Conservation (phyloP, 2,888 invertebrate genomes). For the Fissipunctia ypsillon region DNA sequence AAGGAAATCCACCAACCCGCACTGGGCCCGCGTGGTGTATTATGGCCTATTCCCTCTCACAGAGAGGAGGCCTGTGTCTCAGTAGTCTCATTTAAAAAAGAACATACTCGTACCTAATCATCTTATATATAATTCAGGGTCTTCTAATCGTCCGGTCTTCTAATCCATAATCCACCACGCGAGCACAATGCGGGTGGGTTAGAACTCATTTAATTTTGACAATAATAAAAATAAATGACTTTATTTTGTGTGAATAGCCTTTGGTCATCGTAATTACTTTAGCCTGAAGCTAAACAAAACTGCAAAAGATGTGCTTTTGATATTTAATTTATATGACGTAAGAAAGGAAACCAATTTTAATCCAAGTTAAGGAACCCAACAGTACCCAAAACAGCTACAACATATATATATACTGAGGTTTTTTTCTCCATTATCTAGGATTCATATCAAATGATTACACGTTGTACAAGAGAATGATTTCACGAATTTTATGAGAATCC, state of each 20-base stretch:
- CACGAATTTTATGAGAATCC: conserved; percentile 51
- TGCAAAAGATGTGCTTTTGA: no score
- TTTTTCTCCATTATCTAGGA: conserved; percentile 45
- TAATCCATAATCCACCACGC: no score
- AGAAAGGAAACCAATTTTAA: neutral
- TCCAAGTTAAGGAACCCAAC: neutral
- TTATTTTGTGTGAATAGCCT: neutral
- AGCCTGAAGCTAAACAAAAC: no score
- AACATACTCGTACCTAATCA: no score
- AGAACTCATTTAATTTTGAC: neutral
- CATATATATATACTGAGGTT: no score
- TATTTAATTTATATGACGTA: neutral
- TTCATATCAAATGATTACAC: conserved; percentile 62
- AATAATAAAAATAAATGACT: neutral
- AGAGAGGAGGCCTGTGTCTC: no score
- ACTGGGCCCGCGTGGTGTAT: no score
- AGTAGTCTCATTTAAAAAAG: no score
- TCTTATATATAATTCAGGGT: no score
- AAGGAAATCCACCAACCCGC: neutral
- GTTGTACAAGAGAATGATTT: conserved; percentile 49
- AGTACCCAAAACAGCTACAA: no score
- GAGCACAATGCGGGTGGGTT: no score
- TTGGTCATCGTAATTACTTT: neutral
- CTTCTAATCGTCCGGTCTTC: no score
- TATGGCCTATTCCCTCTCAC: neutral